phyloP scores from a whole-genome alignment of 2,113 vertebrate species.

The Ammodytes dubius region DNA sequence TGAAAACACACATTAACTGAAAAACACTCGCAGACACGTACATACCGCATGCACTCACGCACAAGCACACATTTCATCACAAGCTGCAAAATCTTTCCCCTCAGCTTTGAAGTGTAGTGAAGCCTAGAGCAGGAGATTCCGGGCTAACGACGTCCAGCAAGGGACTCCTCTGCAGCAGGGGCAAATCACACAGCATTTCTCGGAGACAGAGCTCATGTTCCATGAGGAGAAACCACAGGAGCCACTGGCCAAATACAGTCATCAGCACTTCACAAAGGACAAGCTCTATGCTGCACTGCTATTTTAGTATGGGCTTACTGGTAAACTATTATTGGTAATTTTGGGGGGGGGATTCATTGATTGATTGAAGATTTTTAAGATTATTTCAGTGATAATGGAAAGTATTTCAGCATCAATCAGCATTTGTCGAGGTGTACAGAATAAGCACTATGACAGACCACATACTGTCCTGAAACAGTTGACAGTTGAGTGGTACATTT shows the following conservation, averaged over 20 bases:
- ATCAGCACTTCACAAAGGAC: constrained; percentile 67
- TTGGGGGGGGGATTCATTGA: constrained; percentile 4
- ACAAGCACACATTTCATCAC: constrained; percentile 57
- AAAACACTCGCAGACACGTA: constrained; percentile 41
- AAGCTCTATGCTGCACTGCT: constrained; percentile 33
- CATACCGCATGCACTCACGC: constrained; percentile 24
- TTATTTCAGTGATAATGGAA: neutral
- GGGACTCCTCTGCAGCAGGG: constrained; percentile 61
- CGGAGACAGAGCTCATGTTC: constrained; percentile 71
- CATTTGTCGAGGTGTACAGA: constrained; percentile 25
- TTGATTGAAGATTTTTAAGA: neutral
- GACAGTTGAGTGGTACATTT: constrained; percentile 28
- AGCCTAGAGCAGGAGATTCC: constrained; percentile 66
- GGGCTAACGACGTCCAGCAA: constrained; percentile 58
- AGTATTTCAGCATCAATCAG: constrained; percentile 30
- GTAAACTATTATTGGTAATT: constrained; percentile 46
- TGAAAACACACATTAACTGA: constrained; percentile 53
- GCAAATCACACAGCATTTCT: constrained; percentile 52
- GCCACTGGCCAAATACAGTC: constrained; percentile 70
- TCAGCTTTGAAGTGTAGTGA: constrained; percentile 63
- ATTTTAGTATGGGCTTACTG: constrained; percentile 22
- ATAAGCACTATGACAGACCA: constrained; percentile 21
- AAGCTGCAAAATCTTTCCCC: constrained; percentile 63
- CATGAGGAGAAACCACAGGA: constrained; percentile 73
- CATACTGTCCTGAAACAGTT: constrained; percentile 27